Evolutionary conservation across 37 sponge, comb jelly and placozoan genomes (phyloP).

Genomic region (Spongia lamella): DNA sequence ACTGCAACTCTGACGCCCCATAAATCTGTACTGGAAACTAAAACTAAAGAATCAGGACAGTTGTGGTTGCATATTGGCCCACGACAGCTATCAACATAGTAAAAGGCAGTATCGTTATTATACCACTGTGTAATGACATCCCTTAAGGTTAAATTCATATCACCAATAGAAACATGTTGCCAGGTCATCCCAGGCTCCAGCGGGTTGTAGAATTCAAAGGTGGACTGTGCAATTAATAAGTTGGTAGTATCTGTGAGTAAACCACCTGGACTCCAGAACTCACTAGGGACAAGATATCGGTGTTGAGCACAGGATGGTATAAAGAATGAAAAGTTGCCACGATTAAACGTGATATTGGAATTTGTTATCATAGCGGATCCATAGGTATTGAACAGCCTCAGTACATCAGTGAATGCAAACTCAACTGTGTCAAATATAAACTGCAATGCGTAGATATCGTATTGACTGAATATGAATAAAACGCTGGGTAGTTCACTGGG

Average conservation of each 20-base stretch:
- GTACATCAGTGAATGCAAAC: not conserved
- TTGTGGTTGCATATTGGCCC: constrained; percentile 37
- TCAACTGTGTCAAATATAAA: not conserved
- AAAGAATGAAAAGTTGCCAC: constrained; percentile 36
- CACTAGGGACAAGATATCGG: constrained; percentile 54
- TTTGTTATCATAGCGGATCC: constrained; percentile 42
- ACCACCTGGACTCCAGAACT: constrained; percentile 39
- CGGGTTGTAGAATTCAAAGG: constrained; percentile 43
- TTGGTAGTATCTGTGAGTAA: constrained; percentile 11
- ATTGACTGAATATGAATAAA: constrained; percentile 57
- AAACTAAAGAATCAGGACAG: constrained; percentile 34
- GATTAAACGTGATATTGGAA: constrained; percentile 24
- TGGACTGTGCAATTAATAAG: not conserved
- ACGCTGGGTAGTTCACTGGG: constrained; percentile 8
- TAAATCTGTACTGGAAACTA: not conserved
- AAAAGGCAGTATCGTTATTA: not conserved
- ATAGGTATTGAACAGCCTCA: constrained; percentile 42
- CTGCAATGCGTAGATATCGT: constrained; percentile 58
- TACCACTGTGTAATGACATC: constrained; percentile 41
- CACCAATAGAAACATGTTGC: not conserved
- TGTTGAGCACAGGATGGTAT: constrained; percentile 79
- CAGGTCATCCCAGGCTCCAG: no score
- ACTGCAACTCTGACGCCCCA: constrained; percentile 15
- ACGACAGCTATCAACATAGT: constrained; percentile 35
- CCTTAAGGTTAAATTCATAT: constrained; percentile 2